Conservation (phyloP, 2,888 invertebrate species). For the Bombylius major region DNA sequence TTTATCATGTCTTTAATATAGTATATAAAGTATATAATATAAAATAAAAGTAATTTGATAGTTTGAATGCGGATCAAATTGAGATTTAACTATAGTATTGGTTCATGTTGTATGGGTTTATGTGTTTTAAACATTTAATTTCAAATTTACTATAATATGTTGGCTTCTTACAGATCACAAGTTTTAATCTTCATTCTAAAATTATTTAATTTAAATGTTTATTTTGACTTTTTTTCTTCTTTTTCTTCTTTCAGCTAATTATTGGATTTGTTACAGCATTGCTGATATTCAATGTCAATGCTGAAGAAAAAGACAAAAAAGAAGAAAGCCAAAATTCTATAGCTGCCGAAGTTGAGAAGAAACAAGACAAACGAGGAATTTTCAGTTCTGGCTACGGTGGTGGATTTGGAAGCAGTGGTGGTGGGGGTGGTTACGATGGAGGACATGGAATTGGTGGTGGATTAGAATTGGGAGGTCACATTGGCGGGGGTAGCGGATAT, state of each 20-base stretch:
- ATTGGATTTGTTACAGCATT: constrained; percentile 42
- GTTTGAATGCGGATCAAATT: too few species aligned
- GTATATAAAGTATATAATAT: too few species aligned
- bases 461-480: constrained; percentile 19
- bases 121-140: too few species aligned
- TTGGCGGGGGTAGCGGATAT: constrained; percentile 34
- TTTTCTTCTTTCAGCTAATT: constrained; percentile 24
- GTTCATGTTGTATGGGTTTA: too few species aligned
- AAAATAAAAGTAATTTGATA: too few species aligned
- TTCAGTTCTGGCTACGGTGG: constrained; percentile 33
- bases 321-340: constrained; percentile 30
- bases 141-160: too few species aligned
- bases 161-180: too few species aligned
- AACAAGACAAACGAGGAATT: constrained; percentile 65
- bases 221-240: constrained; percentile 9
- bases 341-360: constrained; percentile 46
- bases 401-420: constrained; percentile 31
- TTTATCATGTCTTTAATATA: too few species aligned
- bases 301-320: constrained; percentile 44
- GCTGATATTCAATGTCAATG: constrained; percentile 45
- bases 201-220: background rate
- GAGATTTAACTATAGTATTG: too few species aligned
- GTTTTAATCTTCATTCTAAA: too few species aligned
- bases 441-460: constrained; percentile 26
- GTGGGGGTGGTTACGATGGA: constrained; percentile 15